Percentiles rank a stretch among this genome's conserved stretches.
Conservation (phyloP, 1,140 invertebrate species). For the Nymphalis io region DNA sequence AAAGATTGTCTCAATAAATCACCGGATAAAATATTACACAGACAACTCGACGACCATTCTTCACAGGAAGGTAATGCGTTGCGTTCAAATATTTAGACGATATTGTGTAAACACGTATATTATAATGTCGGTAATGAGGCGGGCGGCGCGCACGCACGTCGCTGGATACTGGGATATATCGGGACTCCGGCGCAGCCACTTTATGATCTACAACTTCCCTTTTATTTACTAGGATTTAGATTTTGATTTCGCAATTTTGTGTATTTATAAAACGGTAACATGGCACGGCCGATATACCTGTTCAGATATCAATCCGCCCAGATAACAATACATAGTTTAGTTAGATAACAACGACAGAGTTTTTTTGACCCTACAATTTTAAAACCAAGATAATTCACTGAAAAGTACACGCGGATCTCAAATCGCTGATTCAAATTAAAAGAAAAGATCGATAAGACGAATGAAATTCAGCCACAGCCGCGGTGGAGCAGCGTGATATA, state of each 20-base stretch:
- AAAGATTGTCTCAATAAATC: not conserved
- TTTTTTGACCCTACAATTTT: too few relatives aligned
- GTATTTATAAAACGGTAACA: constrained; percentile 1
- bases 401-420: too few relatives aligned
- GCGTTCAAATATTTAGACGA: constrained; percentile 12
- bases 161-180: constrained; percentile 42
- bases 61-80: not conserved
- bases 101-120: not conserved
- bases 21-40: not conserved
- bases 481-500: too few relatives aligned
- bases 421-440: too few relatives aligned
- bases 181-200: constrained; percentile 24
- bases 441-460: too few relatives aligned
- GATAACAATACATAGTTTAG: too few relatives aligned
- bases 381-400: too few relatives aligned
- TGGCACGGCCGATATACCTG: too few relatives aligned
- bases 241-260: constrained; percentile 21
- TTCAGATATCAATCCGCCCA: too few relatives aligned
- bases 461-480: too few relatives aligned
- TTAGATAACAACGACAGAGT: too few relatives aligned
- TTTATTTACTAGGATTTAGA: constrained; percentile 26
- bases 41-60: constrained; percentile 1
- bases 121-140: not conserved
- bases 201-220: constrained; percentile 27
- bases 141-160: constrained; percentile 30